Evolutionary conservation across 2,888 invertebrate species (phyloP), one percentile per base, ranked within the genome.

Genomic region (Habrosyne pyritoides): DNA sequence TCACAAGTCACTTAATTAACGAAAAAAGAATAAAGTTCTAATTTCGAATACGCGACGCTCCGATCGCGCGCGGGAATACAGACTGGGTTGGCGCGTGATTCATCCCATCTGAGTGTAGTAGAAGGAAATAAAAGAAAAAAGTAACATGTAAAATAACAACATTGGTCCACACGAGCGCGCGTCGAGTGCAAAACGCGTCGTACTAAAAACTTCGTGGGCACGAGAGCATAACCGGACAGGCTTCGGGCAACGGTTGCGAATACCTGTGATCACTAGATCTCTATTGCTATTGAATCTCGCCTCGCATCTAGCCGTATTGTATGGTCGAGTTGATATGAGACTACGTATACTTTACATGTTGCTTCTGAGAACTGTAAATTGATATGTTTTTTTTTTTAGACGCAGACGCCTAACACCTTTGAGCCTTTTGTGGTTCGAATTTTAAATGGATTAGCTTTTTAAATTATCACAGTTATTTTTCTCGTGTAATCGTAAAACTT

Each of bases 1-100:
- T 47, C 46, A 46, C 46, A 47, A 30, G 21, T 36, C 47, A 33
- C 28, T 24, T 14, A n/a, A 24, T 24, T 24, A 22, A 42, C 24
- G 42, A 59, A 57, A 62, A 57, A 58, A 60, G 53, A 54, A 55
- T 47, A 56, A 55, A 53, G 65, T 72, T 74, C 59, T 56, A 75
- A 73, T 73, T 60, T 69, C 59, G 64, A 64, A 73, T 74, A 69
- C 67, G 74, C 71, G 75, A 70, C 69, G 71, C 67, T 18, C 50
- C 50, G 28, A 67, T 77, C 75, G 75, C 79, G 76, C 81, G 82
- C 79, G 74, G 76, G 75, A 69, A 69, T 69, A 67, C 76, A 75
- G 81, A 89, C 89, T 89, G 86, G 61, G 59, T 60, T 57, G 52
- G 56, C 57, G 53, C 69, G 77, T 89, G 90, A 89, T 84, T 90